Conservation (phyloP, 2,888 invertebrate species). For the Invenusta paracnida region DNA sequence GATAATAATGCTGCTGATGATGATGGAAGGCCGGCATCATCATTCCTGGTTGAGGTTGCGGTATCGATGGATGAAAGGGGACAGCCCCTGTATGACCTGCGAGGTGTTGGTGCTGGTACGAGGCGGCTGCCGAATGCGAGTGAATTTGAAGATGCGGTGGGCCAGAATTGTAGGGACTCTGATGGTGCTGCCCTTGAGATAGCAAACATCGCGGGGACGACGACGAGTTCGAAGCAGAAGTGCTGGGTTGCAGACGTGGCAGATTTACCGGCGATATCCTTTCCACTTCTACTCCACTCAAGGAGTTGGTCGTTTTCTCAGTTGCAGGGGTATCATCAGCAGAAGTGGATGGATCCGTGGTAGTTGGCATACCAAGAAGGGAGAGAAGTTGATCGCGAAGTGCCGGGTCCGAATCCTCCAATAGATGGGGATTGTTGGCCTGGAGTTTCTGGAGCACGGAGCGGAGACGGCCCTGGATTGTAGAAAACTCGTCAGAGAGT, state of each 20-base stretch:
- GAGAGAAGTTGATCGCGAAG: not conserved
- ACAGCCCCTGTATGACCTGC: too few relatives aligned
- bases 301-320: not conserved
- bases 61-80: too few relatives aligned
- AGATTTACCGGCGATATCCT: not conserved
- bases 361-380: not conserved
- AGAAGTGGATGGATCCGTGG: not conserved
- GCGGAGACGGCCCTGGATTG: not conserved
- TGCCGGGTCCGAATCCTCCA: not conserved
- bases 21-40: too few relatives aligned
- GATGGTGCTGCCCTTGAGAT: too few relatives aligned
- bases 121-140: too few relatives aligned
- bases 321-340: not conserved
- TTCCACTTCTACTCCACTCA: not conserved
- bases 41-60: too few relatives aligned
- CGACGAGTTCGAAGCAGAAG: too few relatives aligned
- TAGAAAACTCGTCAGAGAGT: not conserved
- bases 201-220: too few relatives aligned
- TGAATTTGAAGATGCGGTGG: too few relatives aligned
- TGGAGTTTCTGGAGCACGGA: not conserved
- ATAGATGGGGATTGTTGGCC: not conserved
- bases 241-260: not conserved
- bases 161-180: too few relatives aligned
- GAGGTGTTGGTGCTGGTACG: too few relatives aligned
- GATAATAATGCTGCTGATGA: too few relatives aligned